Percentiles rank a stretch among this genome's conserved stretches.
Evolutionary conservation across 2,888 invertebrate genomes (phyloP).

Genomic region (Lydus trimaculatus): DNA sequence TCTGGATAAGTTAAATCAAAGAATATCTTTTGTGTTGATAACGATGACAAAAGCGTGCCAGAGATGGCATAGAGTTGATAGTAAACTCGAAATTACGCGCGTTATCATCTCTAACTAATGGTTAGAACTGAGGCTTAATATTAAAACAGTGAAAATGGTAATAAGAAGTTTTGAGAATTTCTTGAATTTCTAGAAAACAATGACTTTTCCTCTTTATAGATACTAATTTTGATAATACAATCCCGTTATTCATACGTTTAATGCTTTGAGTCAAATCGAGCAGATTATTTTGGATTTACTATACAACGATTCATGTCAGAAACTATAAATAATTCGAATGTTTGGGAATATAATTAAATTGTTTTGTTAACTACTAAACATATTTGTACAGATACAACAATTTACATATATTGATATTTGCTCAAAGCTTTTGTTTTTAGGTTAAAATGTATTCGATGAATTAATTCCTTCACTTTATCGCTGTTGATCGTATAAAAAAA

Average conservation of each 20-base stretch:
- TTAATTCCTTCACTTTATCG: background rate
- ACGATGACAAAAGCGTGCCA: too few species aligned
- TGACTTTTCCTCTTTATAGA: too few species aligned
- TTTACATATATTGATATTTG: background rate
- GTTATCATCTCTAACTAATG: too few species aligned
- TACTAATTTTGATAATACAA: too few species aligned
- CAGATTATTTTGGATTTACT: background rate
- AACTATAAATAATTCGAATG: background rate
- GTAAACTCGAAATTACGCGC: too few species aligned
- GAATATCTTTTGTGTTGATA: too few species aligned
- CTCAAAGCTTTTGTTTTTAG: background rate
- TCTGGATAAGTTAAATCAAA: too few species aligned
- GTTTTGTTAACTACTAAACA: constrained; percentile 1
- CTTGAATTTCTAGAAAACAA: background rate
- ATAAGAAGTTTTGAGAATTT: too few species aligned
- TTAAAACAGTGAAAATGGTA: too few species aligned
- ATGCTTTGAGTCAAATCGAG: background rate
- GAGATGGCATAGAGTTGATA: too few species aligned
- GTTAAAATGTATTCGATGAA: background rate
- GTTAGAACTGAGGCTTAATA: too few species aligned
- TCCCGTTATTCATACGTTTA: too few species aligned
- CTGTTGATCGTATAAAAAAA: background rate
- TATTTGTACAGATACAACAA: background rate
- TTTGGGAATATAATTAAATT: constrained; percentile 3
- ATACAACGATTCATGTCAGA: background rate